Evolutionary conservation across 1,140 invertebrate genomes (phyloP).

Genomic region (Drosophila melanogaster): DNA sequence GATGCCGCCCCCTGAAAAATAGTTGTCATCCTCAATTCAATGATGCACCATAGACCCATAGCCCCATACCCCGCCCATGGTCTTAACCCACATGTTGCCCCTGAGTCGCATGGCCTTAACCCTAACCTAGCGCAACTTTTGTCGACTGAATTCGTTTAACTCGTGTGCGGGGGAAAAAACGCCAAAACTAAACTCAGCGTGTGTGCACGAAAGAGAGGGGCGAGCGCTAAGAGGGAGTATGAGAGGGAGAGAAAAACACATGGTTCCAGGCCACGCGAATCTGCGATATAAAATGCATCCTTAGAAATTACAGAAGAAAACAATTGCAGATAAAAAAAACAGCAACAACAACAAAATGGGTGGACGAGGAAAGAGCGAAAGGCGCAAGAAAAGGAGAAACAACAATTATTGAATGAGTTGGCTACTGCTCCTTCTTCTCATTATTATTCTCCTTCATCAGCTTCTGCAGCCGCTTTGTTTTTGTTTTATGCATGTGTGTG

Average conservation of each 20-base stretch:
- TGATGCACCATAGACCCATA: neutral
- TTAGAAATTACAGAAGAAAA: conserved; percentile 1
- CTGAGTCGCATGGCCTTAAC: conserved; percentile 67
- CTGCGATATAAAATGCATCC: conserved; percentile 13
- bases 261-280: conserved; percentile 44
- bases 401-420: conserved; percentile 40
- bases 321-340: neutral
- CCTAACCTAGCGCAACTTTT: conserved; percentile 73
- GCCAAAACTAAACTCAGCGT: neutral
- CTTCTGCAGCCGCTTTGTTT: conserved; percentile 38
- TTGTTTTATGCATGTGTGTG: conserved; percentile 22
- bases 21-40: neutral
- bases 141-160: conserved; percentile 24
- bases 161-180: conserved; percentile 31
- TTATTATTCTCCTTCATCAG: conserved; percentile 9
- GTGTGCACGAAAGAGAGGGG: conserved; percentile 14
- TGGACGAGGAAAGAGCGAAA: neutral
- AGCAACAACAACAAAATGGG: neutral
- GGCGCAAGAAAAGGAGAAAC: conserved; percentile 2
- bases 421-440: conserved; percentile 13
- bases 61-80: neutral
- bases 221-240: neutral
- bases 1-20: neutral
- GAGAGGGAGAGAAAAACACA: conserved; percentile 27
- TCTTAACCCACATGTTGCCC: conserved; percentile 37